Percentiles rank a stretch among this genome's conserved stretches.
These are phyloP conservation scores for Ophioninae sp. DNA, from an alignment of 2,888 invertebrate species.

Conservation along the genomic window DNA sequence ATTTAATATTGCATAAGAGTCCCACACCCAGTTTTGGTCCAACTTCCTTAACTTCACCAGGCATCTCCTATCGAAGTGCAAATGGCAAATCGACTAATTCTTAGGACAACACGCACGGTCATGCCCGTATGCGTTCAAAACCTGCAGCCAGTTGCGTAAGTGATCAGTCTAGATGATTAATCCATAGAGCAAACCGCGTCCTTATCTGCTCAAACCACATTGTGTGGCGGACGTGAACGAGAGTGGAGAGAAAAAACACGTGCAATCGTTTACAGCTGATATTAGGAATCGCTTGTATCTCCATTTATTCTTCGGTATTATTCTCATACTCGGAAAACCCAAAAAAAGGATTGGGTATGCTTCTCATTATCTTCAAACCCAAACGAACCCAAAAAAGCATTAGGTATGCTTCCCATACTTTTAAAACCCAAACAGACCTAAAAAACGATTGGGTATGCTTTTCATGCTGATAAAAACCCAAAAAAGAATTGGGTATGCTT, in stretches of 20 bases:
- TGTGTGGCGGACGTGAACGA: constrained; percentile 2
- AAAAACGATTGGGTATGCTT: no score
- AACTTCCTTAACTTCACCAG: no score
- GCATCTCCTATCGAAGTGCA: constrained; percentile 1
- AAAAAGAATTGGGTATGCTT: no score
- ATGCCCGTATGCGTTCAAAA: constrained; percentile 30
- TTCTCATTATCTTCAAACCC: no score
- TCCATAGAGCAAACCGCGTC: constrained; percentile 43
- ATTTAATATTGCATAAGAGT: no score
- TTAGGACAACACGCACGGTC: constrained; percentile 9
- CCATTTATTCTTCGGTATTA: constrained; percentile 20
- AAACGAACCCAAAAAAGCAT: no score
- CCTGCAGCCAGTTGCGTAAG: constrained; percentile 45
- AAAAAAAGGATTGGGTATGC: no score
- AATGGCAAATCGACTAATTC: constrained; percentile 36
- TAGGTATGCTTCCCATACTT: no score
- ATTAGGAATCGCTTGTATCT: constrained; percentile 15
- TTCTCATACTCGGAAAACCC: not conserved
- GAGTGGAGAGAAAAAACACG: constrained; percentile 47
- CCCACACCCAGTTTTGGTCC: no score
- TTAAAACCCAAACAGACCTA: no score
- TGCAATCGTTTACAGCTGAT: constrained; percentile 12
- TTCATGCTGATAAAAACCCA: no score
- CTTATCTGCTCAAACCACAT: constrained; percentile 52
- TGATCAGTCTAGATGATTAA: constrained; percentile 53